Evolutionary conservation across 2,888 invertebrate genomes (phyloP).

Genomic region (Linyphia triangularis): DNA sequence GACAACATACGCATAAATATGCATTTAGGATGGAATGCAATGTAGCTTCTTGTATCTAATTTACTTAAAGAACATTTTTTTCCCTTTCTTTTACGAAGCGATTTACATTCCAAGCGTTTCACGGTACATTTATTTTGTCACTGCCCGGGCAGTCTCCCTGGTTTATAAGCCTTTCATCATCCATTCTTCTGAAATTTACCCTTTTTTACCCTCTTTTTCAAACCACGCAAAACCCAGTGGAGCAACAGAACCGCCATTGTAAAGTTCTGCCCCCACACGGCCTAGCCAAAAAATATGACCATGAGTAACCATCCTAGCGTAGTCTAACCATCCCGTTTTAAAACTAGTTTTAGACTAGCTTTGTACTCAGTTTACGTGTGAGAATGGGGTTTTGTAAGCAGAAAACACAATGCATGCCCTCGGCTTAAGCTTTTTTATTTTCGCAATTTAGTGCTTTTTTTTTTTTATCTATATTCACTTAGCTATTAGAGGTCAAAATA

Average conservation of each 20-base stretch:
- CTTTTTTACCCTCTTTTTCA: conserved; percentile 39
- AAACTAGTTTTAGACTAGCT: conserved; percentile 13
- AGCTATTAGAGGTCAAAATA: background rate
- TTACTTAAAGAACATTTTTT: background rate
- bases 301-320: conserved; percentile 19
- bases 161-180: conserved; percentile 17
- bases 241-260: conserved; percentile 14
- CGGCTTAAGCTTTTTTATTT: background rate
- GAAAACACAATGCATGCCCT: background rate
- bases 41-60: conserved; percentile 14
- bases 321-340: background rate
- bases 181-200: conserved; percentile 7
- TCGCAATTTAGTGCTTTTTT: background rate
- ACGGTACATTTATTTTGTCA: conserved; percentile 27
- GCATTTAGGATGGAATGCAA: background rate
- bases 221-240: conserved; percentile 2
- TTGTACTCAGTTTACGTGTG: conserved; percentile 8
- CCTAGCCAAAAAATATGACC: background rate
- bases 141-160: conserved; percentile 15
- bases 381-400: conserved; percentile 14
- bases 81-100: background rate
- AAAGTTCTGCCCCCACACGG: background rate
- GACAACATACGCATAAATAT: background rate
- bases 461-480: background rate
- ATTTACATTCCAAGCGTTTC: conserved; percentile 36